Evolutionary conservation across 2,888 invertebrate genomes (phyloP).

Genomic region (Aethes cnicana): DNA sequence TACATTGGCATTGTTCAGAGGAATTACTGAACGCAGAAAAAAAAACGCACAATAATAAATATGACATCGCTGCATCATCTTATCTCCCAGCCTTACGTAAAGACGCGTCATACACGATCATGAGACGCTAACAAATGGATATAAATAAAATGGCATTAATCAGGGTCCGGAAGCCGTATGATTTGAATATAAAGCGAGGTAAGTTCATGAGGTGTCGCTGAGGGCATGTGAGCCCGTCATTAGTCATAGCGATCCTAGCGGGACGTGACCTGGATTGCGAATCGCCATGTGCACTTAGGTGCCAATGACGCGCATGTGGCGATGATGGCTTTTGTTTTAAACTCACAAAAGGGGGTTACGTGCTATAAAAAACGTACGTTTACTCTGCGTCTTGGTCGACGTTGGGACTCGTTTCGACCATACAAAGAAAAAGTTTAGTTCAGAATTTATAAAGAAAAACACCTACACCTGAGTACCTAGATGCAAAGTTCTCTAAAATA

Average conservation of each 20-base stretch:
- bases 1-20: too few species aligned
- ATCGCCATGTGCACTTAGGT: conserved; percentile 54
- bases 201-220: conserved; percentile 56
- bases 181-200: conserved; percentile 77
- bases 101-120: conserved; percentile 46
- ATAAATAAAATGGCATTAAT: conserved; percentile 78
- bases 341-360: not conserved
- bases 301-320: conserved; percentile 39
- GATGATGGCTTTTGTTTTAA: conserved; percentile 26
- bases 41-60: too few species aligned
- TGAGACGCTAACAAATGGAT: conserved; percentile 67
- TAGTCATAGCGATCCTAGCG: conserved; percentile 68
- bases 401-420: too few species aligned
- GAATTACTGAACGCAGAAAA: too few species aligned
- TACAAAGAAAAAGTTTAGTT: too few species aligned
- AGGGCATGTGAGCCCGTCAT: conserved; percentile 75
- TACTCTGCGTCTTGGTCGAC: not conserved
- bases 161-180: conserved; percentile 75
- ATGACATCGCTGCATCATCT: too few species aligned
- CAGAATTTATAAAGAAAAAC: too few species aligned
- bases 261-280: conserved; percentile 66
- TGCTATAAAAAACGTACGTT: not conserved
- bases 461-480: too few species aligned
- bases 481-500: not conserved
- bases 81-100: conserved; percentile 33